These are phyloP conservation scores for Porites lobata DNA, from an alignment of 92 coral and sea anemone genomes.

Conservation along the genomic window DNA sequence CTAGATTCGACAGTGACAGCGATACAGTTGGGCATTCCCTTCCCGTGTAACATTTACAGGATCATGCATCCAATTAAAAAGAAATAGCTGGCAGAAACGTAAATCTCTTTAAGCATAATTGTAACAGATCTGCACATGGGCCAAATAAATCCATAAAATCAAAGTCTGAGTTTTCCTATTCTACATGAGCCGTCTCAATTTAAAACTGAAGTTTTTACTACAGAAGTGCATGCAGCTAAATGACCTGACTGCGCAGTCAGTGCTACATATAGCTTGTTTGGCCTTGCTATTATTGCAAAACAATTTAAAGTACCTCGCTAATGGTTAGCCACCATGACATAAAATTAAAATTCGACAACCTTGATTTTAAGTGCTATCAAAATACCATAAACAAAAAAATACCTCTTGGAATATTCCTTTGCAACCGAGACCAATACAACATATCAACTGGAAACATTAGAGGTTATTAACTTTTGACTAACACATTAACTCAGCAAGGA, in stretches of 20 bases:
- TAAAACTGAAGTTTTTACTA: neutral
- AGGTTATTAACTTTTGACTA: neutral
- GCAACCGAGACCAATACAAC: neutral
- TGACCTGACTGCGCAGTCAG: too few relatives aligned
- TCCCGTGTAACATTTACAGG: constrained; percentile 46
- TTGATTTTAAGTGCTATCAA: too few relatives aligned
- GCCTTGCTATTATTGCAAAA: too few relatives aligned
- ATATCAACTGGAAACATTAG: neutral
- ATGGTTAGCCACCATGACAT: too few relatives aligned
- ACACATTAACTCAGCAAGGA: neutral
- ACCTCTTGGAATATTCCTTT: too few relatives aligned
- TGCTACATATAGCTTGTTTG: too few relatives aligned
- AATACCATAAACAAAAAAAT: too few relatives aligned
- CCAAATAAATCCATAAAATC: constrained; percentile 30
- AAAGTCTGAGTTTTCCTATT: neutral
- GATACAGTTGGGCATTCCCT: constrained; percentile 21
- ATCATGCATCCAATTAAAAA: constrained; percentile 21
- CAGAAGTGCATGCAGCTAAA: too few relatives aligned
- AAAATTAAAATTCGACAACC: too few relatives aligned
- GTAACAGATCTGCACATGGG: neutral
- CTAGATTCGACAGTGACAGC: constrained; percentile 46
- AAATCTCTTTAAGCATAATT: neutral
- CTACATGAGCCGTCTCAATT: neutral
- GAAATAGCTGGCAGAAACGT: neutral
- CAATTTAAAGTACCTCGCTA: too few relatives aligned